Base-by-base conservation (phyloP, 2,888 invertebrate species). In the Hydropsyche betteni region DNA sequence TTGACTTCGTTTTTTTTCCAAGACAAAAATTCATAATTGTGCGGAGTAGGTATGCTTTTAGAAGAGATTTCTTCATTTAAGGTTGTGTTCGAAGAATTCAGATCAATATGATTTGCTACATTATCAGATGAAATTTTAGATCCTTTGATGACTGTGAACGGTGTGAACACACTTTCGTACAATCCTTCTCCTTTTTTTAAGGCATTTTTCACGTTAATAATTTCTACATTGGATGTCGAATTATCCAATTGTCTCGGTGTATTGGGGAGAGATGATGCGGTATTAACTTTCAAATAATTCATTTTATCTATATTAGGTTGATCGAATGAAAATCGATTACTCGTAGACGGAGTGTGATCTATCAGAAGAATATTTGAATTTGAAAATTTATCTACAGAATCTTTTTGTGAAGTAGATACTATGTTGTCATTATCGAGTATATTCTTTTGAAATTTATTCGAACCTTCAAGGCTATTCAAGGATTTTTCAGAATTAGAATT, bases 121-220 rank as follows among this genome's bases (percentile, higher is more conserved):
- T 52, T 61, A n/a, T 72, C 72, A 7, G 36, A 2, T n/a, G 50
- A 14, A 14, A 33, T 12, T 36, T 53, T 55, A 12, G 61, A 8
- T 14, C 53, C 34, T 24, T 33, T 52, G 3, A 12, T 44, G 2
- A 76, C 64, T 14, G 64, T 75, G 34, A 76, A 77, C 34, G 79
- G 79, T 33, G 77, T 75, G 53, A 79, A 79, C 34, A 79, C 76
- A 33, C 78, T 78, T 53, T 79, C 79, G 24, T 79, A 79, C 10
- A 79, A 53, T 6, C 64, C 72, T n/a, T 68, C 69, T 6, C 61
- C 73, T 33, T 76, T 53, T 5, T 33, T 34, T 2, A n/a, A 12
- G 7, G 10, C 1, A 64, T 24, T 34, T 36, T 34, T 68, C 34
- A 12, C 52, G 12, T 69, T 61, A 4, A 16, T 24, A 12, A 74